phyloP scores from a whole-genome alignment of 2,888 invertebrate genomes.

The Lymantria dispar region DNA sequence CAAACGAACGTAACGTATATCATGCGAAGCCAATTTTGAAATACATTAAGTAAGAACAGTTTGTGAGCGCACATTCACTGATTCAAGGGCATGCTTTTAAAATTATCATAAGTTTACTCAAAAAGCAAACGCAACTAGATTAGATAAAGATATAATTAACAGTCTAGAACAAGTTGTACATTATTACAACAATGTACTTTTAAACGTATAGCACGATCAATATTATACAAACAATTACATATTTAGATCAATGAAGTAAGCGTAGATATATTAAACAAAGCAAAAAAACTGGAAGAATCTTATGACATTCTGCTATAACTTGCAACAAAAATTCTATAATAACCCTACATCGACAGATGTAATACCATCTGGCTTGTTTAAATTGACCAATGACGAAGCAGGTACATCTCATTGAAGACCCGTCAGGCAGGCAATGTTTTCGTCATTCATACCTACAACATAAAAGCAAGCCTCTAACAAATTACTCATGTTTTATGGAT shows the following conservation, averaged over 20 bases:
- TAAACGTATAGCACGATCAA: neutral
- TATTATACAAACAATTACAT: neutral
- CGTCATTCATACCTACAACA: no score
- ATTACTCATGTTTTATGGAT: no score
- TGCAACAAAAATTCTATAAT: neutral
- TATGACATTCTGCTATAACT: neutral
- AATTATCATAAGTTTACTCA: constrained; percentile 5
- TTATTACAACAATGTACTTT: neutral
- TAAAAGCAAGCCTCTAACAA: no score
- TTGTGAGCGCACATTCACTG: constrained; percentile 6
- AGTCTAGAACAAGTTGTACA: neutral
- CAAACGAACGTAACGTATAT: constrained; percentile 12
- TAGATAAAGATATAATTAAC: constrained; percentile 1
- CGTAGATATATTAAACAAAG: neutral
- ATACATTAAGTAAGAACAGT: constrained; percentile 15
- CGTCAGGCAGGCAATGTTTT: no score
- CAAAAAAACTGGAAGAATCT: neutral
- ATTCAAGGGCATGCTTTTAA: constrained; percentile 11
- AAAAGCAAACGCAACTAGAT: constrained; percentile 1
- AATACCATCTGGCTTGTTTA: constrained; percentile 22
- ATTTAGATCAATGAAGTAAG: neutral
- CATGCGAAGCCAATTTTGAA: constrained; percentile 18
- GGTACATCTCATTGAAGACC: constrained; percentile 19
- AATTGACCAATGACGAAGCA: constrained; percentile 19
- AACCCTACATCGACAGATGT: constrained; percentile 24